Evolutionary conservation across 2,888 invertebrate species (phyloP).

Genomic region (Drosophila algonquin): DNA sequence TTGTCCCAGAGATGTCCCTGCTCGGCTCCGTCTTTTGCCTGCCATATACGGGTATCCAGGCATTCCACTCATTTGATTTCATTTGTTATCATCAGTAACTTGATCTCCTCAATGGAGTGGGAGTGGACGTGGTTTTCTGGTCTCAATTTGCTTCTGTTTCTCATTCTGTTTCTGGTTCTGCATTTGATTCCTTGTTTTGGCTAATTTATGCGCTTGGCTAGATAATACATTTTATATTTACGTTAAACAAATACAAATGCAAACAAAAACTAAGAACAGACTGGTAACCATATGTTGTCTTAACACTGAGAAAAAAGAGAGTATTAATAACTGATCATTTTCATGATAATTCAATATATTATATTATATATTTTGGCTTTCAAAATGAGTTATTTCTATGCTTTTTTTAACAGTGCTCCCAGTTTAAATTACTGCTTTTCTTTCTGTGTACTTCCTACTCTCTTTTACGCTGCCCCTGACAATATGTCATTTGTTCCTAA

Average conservation of each 20-base stretch:
- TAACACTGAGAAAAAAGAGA: not conserved
- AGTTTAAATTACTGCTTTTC: not conserved
- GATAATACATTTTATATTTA: constrained; percentile 79
- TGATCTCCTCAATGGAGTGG: constrained; percentile 19
- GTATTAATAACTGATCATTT: not conserved
- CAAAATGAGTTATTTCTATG: not conserved
- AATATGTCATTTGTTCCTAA: constrained; percentile 76
- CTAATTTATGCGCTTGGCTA: constrained; percentile 78
- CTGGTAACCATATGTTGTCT: constrained; percentile 20
- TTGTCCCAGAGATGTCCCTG: not conserved
- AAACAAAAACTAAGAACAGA: constrained; percentile 35
- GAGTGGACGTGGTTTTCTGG: not conserved
- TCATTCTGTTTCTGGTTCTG: constrained; percentile 53
- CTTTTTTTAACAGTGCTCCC: no score
- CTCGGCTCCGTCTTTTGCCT: not conserved
- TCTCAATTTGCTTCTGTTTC: constrained; percentile 52
- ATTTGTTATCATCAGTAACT: constrained; percentile 44
- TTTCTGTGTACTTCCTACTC: constrained; percentile 12
- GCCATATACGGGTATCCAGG: constrained; percentile 10
- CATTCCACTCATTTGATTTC: constrained; percentile 47
- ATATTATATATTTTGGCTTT: not conserved
- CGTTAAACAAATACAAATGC: constrained; percentile 64
- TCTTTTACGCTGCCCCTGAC: constrained; percentile 58
- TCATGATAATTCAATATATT: not conserved
- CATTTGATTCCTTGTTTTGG: constrained; percentile 60